Evolutionary conservation across 2,888 invertebrate genomes (phyloP), one percentile per base, ranked within the genome.

Genomic region (Myopa testacea): DNA sequence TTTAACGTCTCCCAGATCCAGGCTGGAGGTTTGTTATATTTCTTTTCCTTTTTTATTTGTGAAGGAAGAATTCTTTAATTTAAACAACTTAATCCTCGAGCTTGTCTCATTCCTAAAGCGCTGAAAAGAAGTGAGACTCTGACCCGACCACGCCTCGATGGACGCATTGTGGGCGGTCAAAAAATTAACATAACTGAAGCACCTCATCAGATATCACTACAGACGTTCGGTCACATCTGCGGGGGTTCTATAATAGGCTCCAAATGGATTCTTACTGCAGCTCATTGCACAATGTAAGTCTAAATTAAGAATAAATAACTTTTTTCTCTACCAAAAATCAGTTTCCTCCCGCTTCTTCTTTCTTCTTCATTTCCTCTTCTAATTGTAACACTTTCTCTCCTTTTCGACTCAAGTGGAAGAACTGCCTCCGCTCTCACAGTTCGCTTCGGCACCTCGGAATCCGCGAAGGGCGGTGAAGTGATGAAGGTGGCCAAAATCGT

Each of bases 391-490:
- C 37, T 26, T 55, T 60, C n/a, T 40, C 19, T n/a, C n/a, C 16
- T 74, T 16, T n/a, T 26, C 10, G 19, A 26, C 14, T 45, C 2
- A 14, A 88, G 89, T 76, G 85, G 86, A 0, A 86, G 84, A 72
- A 82, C 82, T 0, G 82, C 87, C 0, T 81, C 85, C 4, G 79
- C 81, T 0, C 68, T 89, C 3, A 85, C 82, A 58, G 85, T 93
- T 0, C 91, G 93, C 0, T 90, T 91, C 12, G 93, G 93, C 2
- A 91, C 92, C 6, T 90, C 91, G 0, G 90, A 88, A 58, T 89
- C 87, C 26, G 84, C 87, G 0, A 67, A 82, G 0, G 92, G 91
- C 0, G 93, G 93, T 0, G 81, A 87, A 52, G 4, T 93, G 0
- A 87, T 92, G 7, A 87, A 89, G 14, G 90, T 93, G 0, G 88